phyloP scores from a whole-genome alignment of 2,113 vertebrate genomes.

The Oncorhynchus nerka region DNA sequence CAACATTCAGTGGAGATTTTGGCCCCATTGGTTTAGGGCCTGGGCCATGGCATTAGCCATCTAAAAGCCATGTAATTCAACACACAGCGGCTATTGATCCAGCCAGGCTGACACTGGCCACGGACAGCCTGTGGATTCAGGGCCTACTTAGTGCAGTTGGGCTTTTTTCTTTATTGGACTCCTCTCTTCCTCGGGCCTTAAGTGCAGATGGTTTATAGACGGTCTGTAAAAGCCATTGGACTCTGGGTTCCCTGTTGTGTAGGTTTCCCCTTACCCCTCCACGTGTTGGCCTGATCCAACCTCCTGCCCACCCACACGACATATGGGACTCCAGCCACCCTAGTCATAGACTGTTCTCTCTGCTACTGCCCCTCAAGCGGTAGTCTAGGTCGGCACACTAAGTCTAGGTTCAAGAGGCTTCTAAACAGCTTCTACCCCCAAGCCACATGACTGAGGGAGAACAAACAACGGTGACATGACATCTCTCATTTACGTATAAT shows the following conservation, averaged over 20 bases:
- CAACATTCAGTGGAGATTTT: no score
- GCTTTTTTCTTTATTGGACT: constrained; percentile 25
- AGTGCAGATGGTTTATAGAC: constrained; percentile 65
- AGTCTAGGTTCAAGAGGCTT: no score
- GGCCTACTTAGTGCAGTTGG: constrained; percentile 45
- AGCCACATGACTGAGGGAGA: background rate
- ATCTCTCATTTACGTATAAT: background rate
- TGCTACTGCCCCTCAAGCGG: no score
- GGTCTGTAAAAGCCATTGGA: constrained; percentile 60
- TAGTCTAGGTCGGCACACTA: no score
- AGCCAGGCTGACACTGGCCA: constrained; percentile 12
- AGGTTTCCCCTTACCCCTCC: background rate
- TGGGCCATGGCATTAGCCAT: constrained; percentile 39
- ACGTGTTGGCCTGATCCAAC: background rate
- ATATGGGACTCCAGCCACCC: background rate
- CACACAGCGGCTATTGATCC: constrained; percentile 22
- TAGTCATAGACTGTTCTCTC: no score
- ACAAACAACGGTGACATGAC: background rate
- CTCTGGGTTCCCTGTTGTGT: constrained; percentile 28
- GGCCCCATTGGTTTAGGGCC: background rate
- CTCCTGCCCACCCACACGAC: background rate
- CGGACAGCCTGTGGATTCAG: background rate
- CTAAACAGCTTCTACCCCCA: no score
- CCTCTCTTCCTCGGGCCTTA: constrained; percentile 47
- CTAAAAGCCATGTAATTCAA: constrained; percentile 48